Evolutionary conservation across 2,888 invertebrate genomes (phyloP).

Genomic region (Creontiades dilutus): DNA sequence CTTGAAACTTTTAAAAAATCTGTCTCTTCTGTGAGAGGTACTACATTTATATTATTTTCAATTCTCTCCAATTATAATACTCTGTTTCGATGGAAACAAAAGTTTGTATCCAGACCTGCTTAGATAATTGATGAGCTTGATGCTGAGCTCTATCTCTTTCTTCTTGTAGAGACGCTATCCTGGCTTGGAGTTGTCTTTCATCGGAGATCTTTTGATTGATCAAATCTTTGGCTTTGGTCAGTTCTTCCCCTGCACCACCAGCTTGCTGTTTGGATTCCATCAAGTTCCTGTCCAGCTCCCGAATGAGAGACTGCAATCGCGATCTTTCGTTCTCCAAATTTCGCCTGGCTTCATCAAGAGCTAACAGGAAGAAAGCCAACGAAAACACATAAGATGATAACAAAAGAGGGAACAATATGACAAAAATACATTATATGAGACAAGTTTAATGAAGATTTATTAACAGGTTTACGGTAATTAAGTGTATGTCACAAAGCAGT

Average conservation of each 20-base stretch:
- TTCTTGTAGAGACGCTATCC: conserved; percentile 86
- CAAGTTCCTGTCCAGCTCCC: conserved; percentile 76
- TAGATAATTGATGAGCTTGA: conserved; percentile 86
- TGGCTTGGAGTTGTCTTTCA: conserved; percentile 86
- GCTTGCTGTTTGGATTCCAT: conserved; percentile 74
- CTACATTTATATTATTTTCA: too few species aligned
- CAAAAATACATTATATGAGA: too few species aligned
- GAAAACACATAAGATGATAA: not conserved
- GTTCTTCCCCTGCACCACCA: conserved; percentile 75
- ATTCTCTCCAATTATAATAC: too few species aligned
- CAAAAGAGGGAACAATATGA: too few species aligned
- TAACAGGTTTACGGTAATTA: too few species aligned
- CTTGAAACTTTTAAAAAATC: too few species aligned
- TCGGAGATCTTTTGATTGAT: conserved; percentile 74
- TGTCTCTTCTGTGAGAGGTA: too few species aligned
- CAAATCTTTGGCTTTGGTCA: conserved; percentile 74
- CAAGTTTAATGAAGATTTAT: too few species aligned
- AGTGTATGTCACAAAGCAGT: too few species aligned
- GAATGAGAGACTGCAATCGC: conserved; percentile 82
- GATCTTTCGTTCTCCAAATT: conserved; percentile 87
- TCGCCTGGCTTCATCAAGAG: conserved; percentile 88
- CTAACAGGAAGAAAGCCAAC: conserved; percentile 79
- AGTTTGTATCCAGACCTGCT: conserved; percentile 81
- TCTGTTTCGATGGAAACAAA: too few species aligned
- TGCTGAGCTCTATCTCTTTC: conserved; percentile 87